Evolutionary conservation across 2,797 vertebrate species (phyloP).

Genomic region (Chelidonichthys spinosus): DNA sequence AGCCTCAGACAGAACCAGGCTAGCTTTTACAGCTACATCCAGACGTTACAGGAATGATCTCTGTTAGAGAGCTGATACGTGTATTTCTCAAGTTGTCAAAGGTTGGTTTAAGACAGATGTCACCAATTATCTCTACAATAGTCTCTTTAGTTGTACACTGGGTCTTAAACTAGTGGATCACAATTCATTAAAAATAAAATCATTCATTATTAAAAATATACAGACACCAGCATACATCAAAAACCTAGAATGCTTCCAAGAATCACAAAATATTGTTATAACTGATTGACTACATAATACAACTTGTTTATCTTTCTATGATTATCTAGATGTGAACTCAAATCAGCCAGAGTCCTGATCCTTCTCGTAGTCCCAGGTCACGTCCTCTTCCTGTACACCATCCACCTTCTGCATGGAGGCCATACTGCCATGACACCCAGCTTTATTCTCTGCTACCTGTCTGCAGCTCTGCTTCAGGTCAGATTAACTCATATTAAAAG

Average conservation of each 20-base stretch:
- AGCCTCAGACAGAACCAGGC: no score
- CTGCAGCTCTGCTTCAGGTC: conserved; percentile 86
- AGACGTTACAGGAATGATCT: accelerated
- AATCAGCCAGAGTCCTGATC: conserved; percentile 88
- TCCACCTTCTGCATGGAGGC: conserved; percentile 86
- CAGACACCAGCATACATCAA: background rate
- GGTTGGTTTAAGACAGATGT: background rate
- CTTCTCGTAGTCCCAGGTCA: conserved; percentile 89
- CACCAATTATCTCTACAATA: background rate
- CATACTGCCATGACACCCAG: conserved; percentile 78
- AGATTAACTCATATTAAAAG: background rate
- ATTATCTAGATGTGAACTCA: conserved; percentile 87
- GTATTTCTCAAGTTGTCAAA: background rate
- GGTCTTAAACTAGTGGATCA: background rate
- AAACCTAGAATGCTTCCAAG: background rate
- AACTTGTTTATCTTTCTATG: background rate
- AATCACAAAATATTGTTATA: background rate
- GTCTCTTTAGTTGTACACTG: background rate
- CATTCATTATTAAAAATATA: background rate
- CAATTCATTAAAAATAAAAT: background rate
- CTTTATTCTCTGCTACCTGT: conserved; percentile 88
- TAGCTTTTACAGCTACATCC: background rate
- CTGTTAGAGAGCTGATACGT: background rate
- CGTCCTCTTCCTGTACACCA: conserved; percentile 88
- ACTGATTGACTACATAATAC: background rate